A percentile compares a stretch with the other conserved stretches of the same genome.
These are phyloP conservation scores for Spisula subtruncata DNA, from an alignment of 2,888 invertebrate genomes.

Conservation along the genomic window DNA sequence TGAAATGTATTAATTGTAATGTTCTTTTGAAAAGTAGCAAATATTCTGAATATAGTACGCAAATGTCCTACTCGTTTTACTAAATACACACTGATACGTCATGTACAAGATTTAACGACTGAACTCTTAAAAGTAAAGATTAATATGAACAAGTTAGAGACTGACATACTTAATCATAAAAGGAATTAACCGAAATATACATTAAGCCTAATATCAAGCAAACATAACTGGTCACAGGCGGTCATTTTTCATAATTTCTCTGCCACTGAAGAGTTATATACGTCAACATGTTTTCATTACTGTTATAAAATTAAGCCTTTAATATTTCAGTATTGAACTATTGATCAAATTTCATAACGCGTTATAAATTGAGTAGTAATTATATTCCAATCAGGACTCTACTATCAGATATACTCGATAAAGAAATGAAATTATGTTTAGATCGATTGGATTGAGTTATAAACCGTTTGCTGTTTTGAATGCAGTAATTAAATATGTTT, in stretches of 20 bases:
- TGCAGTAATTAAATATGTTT: background rate
- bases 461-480: background rate
- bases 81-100: too few species aligned
- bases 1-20: too few species aligned
- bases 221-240: background rate
- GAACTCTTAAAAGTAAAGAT: too few species aligned
- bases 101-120: too few species aligned
- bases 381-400: background rate
- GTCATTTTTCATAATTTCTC: slow-evolving; percentile 4
- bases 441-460: slow-evolving; percentile 7
- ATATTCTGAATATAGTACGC: too few species aligned
- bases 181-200: background rate
- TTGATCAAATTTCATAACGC: background rate
- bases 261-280: background rate
- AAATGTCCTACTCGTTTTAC: too few species aligned
- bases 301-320: slow-evolving; percentile 4
- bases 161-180: too few species aligned
- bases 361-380: background rate
- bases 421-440: slow-evolving; percentile 6
- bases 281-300: background rate
- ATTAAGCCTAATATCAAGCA: background rate
- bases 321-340: slow-evolving; percentile 8
- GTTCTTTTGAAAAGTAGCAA: too few species aligned
- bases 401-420: background rate
- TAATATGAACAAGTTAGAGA: too few species aligned